A percentile compares a stretch with the other conserved stretches of the same genome.
These are phyloP conservation scores for Oscheius sp. DNA, from an alignment of 2,888 invertebrate genomes.

Conservation along the genomic window DNA sequence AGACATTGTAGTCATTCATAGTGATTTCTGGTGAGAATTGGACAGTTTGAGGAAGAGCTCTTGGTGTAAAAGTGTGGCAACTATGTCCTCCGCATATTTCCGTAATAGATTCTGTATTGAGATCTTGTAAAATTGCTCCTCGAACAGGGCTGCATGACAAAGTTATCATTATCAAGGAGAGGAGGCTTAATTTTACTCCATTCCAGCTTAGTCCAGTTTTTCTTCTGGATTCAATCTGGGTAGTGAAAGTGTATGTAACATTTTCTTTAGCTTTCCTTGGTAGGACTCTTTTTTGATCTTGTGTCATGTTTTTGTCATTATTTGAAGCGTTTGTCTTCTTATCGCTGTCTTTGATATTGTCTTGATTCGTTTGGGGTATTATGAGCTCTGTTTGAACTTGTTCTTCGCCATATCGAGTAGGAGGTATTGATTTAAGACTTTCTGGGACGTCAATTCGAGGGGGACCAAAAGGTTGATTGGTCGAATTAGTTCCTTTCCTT, in stretches of 20 bases:
- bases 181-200: neutral
- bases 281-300: neutral
- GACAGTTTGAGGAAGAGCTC: neutral
- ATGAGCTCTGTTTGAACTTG: neutral
- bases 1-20: neutral
- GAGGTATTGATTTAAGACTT: too few relatives aligned
- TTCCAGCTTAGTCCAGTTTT: neutral
- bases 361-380: neutral
- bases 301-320: neutral
- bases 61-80: too few relatives aligned
- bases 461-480: constrained; percentile 11
- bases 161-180: too few relatives aligned
- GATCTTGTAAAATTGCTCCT: neutral
- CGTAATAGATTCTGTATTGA: neutral
- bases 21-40: neutral
- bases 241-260: neutral
- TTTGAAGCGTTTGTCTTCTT: neutral
- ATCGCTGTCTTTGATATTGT: neutral
- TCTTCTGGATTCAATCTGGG: neutral
- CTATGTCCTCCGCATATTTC: neutral
- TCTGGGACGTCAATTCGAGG: too few relatives aligned
- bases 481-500: neutral
- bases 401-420: too few relatives aligned
- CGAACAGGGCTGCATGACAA: too few relatives aligned
- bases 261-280: constrained; percentile 7